Base-by-base conservation (phyloP, 2,113 vertebrate species). In the Oreochromis spilurus region DNA sequence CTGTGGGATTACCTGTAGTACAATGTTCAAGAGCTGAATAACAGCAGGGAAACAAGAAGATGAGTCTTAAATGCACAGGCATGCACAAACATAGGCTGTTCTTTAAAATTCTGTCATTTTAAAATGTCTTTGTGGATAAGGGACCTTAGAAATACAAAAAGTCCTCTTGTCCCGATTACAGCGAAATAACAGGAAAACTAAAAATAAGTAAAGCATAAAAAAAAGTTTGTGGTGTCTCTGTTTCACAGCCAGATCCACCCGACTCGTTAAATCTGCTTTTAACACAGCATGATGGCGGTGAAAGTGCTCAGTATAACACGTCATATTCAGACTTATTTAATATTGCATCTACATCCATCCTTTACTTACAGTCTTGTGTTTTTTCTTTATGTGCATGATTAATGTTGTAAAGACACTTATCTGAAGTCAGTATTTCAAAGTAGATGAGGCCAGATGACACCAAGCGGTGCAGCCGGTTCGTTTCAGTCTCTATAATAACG, bases 331-430 rank as follows among this genome's bases (percentile, higher is more conserved):
- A 62, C 58, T 19, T 62, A 7, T 6, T 38, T 36, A 70, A 12
- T 9, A 26, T 4, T 1, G 38, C 0, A 4, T 72, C 40, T 72
- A 48, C 21, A 45, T 26, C 67, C 40, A 70, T 45, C 65, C 43
- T 16, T 43, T 70, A 5, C 12, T 24, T 70, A 70, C 34, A 70
- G 65, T 43, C 65, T 70, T 38, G 17, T 38, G 17, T n/a, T 65
- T 0, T 67, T 40, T 0, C 19, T 14, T 45, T 10, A 26, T 10
- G 67, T 17, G 21, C 67, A 0, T 26, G 38, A 43, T 72, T 45
- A 45, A 72, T 45, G 21, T 45, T 45, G 13, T 17, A 24, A 70
- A 70, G 9, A 6, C 21, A 16, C 36, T 0, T 13, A 8, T 70
- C 21, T 43, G 36, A 70, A 70, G 34, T 40, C 62, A 67, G 17